These are phyloP conservation scores for Columba guinea DNA, from an alignment of 2,797 vertebrate genomes.

Conservation along the genomic window DNA sequence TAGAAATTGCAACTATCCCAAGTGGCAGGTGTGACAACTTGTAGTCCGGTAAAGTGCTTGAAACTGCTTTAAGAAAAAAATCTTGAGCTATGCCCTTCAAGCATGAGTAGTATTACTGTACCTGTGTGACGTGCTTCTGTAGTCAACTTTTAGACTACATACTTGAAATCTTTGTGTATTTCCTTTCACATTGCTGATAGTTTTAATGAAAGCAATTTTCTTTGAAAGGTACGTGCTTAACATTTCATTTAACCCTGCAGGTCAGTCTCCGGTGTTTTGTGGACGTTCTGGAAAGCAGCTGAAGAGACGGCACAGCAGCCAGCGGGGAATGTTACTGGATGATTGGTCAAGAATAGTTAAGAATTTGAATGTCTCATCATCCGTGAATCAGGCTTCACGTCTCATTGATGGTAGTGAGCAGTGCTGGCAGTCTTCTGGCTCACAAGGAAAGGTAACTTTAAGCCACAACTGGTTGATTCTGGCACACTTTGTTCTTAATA, in stretches of 20 bases:
- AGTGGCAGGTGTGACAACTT: not conserved
- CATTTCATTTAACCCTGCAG: slow-evolving; percentile 63
- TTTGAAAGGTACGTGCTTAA: not conserved
- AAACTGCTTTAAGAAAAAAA: not conserved
- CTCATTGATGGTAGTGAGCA: slow-evolving; percentile 94
- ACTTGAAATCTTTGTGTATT: not conserved
- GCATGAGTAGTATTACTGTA: accelerated
- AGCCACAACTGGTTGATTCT: not conserved
- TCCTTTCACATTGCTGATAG: not conserved
- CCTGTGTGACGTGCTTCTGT: accelerated
- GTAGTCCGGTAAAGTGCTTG: not conserved
- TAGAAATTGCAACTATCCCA: not conserved
- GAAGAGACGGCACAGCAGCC: slow-evolving; percentile 89
- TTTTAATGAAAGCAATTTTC: not conserved
- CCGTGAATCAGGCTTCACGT: slow-evolving; percentile 92
- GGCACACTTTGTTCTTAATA: not conserved
- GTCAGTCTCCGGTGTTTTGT: slow-evolving; percentile 92
- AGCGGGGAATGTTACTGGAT: slow-evolving; percentile 93
- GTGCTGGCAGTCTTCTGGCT: slow-evolving; percentile 98
- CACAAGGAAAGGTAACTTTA: slow-evolving; percentile 91
- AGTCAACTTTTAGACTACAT: not conserved
- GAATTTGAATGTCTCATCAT: slow-evolving; percentile 92
- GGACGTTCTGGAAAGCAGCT: slow-evolving; percentile 96
- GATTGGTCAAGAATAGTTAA: slow-evolving; percentile 97
- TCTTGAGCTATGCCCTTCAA: not conserved